Conservation (phyloP, 1,140 invertebrate species). For the Aleiodes sp. region DNA sequence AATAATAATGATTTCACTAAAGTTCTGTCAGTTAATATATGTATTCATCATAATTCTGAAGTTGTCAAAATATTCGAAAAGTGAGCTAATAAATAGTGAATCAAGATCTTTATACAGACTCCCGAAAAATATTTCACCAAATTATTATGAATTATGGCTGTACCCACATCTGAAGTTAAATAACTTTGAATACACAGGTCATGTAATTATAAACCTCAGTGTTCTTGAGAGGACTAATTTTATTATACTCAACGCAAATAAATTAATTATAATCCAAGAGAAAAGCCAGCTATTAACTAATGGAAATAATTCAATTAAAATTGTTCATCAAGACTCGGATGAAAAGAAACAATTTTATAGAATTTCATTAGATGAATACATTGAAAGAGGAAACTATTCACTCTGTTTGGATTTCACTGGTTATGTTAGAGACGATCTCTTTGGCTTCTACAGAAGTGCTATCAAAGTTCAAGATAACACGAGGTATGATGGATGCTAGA, state of each 20-base stretch:
- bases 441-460: constrained; percentile 69
- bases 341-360: constrained; percentile 43
- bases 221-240: constrained; percentile 31
- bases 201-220: constrained; percentile 34
- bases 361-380: constrained; percentile 18
- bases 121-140: constrained; percentile 40
- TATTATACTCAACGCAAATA: constrained; percentile 41
- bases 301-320: background rate
- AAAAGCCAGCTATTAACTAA: constrained; percentile 13
- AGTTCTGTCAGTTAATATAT: background rate
- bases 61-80: background rate
- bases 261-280: constrained; percentile 36
- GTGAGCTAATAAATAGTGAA: constrained; percentile 27
- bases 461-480: constrained; percentile 57
- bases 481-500: constrained; percentile 32
- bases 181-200: constrained; percentile 42
- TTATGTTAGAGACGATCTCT: constrained; percentile 60
- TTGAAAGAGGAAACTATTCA: constrained; percentile 36
- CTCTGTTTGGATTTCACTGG: constrained; percentile 49
- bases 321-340: constrained; percentile 35
- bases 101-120: constrained; percentile 40
- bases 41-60: background rate
- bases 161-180: constrained; percentile 32
- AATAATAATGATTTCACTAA: too few species aligned
- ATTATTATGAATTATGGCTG: constrained; percentile 41